phyloP scores from a whole-genome alignment of 2,113 vertebrate species.

The Hippocampus zosterae region DNA sequence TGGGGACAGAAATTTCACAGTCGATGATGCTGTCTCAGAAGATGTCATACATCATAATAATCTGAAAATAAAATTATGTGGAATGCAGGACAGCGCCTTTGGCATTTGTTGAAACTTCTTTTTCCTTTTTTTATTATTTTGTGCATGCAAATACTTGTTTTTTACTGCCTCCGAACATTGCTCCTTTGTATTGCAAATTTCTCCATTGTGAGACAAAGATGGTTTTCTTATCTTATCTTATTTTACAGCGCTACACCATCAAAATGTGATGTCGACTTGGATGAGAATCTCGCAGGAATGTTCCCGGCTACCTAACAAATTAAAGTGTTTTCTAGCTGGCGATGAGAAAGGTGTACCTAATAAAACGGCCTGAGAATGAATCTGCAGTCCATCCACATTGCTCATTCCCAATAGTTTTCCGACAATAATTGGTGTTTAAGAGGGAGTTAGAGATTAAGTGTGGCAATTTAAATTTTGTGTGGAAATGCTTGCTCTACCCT shows the following conservation, averaged over 20 bases:
- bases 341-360: neutral
- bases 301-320: neutral
- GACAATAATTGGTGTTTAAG: conserved; percentile 29
- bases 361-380: neutral
- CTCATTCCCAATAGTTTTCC: conserved; percentile 10
- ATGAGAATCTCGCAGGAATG: neutral
- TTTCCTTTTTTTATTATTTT: too few relatives aligned
- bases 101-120: neutral
- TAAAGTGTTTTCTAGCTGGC: neutral
- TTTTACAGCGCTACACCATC: neutral
- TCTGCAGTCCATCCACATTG: neutral
- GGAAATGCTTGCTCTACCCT: conserved; percentile 43
- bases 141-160: too few relatives aligned
- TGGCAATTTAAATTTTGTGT: conserved; percentile 50
- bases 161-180: too few relatives aligned
- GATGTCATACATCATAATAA: too few relatives aligned
- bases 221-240: neutral
- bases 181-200: too few relatives aligned
- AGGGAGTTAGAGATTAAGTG: conserved; percentile 46
- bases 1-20: too few relatives aligned
- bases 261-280: neutral
- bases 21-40: too few relatives aligned
- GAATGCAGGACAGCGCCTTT: neutral
- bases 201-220: too few relatives aligned
- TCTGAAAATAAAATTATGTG: too few relatives aligned